Percentiles rank a stretch among this genome's conserved stretches.
These are phyloP conservation scores for Leptinotarsa defecta DNA, from an alignment of 1,140 invertebrate species.

Conservation along the genomic window DNA sequence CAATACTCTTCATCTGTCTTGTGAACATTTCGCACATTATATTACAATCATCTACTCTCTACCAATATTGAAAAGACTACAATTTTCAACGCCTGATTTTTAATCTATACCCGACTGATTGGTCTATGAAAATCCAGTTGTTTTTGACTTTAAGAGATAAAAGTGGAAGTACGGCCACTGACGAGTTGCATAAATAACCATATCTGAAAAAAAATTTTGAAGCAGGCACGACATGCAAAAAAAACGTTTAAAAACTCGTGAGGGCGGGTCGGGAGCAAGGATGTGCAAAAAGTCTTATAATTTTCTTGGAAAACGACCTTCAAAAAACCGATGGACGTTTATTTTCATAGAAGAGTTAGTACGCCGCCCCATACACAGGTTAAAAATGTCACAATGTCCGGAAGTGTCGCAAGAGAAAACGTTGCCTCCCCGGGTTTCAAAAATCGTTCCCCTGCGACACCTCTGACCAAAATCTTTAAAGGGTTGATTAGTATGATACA, in stretches of 20 bases:
- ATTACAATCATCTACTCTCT: too few relatives aligned
- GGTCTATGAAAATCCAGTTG: too few relatives aligned
- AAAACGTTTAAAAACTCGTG: slow-evolving; percentile 50
- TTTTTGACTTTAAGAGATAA: too few relatives aligned
- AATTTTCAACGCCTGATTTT: too few relatives aligned
- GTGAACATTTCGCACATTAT: too few relatives aligned
- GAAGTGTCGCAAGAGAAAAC: slow-evolving; percentile 48
- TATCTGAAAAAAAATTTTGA: slow-evolving; percentile 52
- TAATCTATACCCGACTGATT: too few relatives aligned
- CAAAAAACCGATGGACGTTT: slow-evolving; percentile 64
- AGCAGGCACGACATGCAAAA: slow-evolving; percentile 66
- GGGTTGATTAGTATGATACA: slow-evolving; percentile 38
- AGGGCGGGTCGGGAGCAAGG: slow-evolving; percentile 55
- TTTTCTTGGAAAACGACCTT: slow-evolving; percentile 60
- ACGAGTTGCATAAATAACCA: slow-evolving; percentile 55
- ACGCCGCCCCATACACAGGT: slow-evolving; percentile 71
- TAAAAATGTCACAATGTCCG: slow-evolving; percentile 69
- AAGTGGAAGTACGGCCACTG: not conserved
- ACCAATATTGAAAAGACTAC: too few relatives aligned
- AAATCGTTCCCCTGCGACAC: slow-evolving; percentile 50
- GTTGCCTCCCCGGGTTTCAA: slow-evolving; percentile 53
- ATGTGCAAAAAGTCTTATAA: slow-evolving; percentile 55
- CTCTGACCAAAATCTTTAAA: slow-evolving; percentile 51
- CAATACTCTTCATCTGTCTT: too few relatives aligned
- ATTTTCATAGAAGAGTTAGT: slow-evolving; percentile 53